phyloP scores from a whole-genome alignment of 2,888 invertebrate genomes.

The Metallyticus violacea region DNA sequence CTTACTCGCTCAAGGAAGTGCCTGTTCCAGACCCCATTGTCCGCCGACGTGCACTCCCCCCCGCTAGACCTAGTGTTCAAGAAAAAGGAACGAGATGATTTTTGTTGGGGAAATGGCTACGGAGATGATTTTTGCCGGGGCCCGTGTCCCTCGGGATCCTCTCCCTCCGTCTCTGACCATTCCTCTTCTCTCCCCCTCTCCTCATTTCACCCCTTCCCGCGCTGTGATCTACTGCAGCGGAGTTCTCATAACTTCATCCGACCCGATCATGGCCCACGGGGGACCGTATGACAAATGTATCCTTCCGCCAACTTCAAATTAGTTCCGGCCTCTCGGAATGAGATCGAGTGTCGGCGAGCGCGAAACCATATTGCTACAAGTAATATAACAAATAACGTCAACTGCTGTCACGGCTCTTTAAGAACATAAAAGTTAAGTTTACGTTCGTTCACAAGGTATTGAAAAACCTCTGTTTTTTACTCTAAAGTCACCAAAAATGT shows the following conservation, averaged over 20 bases:
- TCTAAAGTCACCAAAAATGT: background rate
- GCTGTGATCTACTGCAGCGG: conserved; percentile 50
- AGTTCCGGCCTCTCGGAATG: conserved; percentile 45
- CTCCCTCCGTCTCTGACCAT: conserved; percentile 27
- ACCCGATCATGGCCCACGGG: conserved; percentile 51
- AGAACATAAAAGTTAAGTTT: background rate
- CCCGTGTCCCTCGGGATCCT: conserved; percentile 28
- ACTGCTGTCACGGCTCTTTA: background rate
- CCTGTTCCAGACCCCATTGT: no score
- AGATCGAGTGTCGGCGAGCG: conserved; percentile 3
- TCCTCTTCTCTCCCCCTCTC: conserved; percentile 26
- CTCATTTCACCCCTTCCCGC: conserved; percentile 17
- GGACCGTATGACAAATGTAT: conserved; percentile 53
- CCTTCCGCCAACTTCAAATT: conserved; percentile 53
- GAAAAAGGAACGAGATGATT: conserved; percentile 40
- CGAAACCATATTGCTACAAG: conserved; percentile 26
- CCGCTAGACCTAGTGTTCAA: background rate
- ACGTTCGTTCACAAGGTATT: background rate
- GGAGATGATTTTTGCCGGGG: conserved; percentile 42
- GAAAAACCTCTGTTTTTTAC: background rate
- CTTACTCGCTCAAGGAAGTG: no score
- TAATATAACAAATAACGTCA: conserved; percentile 28
- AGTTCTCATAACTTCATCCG: conserved; percentile 51
- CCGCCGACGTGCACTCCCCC: background rate
- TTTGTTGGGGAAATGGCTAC: conserved; percentile 42